These are phyloP conservation scores for Chromis chromis DNA, from an alignment of 2,797 vertebrate species.

Conservation along the genomic window DNA sequence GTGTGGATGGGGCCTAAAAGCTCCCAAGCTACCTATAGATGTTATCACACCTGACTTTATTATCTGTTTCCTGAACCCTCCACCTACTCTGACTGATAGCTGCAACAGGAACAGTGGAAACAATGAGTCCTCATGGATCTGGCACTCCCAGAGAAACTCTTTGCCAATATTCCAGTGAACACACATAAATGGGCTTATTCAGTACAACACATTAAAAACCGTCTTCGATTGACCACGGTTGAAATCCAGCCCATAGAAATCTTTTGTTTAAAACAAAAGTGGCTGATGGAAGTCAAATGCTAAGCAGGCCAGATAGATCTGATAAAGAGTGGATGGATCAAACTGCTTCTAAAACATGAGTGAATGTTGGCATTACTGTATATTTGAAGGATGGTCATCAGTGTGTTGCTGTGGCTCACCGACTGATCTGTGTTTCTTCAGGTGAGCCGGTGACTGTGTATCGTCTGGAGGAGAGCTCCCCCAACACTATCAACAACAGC, in stretches of 20 bases:
- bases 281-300: no score
- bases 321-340: background rate
- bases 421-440: constrained; percentile 60
- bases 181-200: background rate
- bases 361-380: background rate
- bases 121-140: background rate
- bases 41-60: background rate
- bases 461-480: constrained; percentile 97
- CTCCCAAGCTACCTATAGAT: background rate
- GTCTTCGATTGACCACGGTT: background rate
- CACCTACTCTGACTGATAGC: background rate
- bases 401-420: background rate
- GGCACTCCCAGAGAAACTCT: background rate
- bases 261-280: no score
- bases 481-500: constrained; percentile 97
- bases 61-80: background rate
- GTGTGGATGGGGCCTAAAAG: no score
- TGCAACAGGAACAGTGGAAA: background rate
- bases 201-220: background rate
- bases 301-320: no score
- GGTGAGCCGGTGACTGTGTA: constrained; percentile 98
- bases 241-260: background rate
- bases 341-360: background rate
- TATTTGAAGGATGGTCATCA: background rate
- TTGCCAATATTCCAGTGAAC: background rate